Evolutionary conservation across 2,797 vertebrate genomes (phyloP).

Genomic region (Oreonectes daqikongensis): DNA sequence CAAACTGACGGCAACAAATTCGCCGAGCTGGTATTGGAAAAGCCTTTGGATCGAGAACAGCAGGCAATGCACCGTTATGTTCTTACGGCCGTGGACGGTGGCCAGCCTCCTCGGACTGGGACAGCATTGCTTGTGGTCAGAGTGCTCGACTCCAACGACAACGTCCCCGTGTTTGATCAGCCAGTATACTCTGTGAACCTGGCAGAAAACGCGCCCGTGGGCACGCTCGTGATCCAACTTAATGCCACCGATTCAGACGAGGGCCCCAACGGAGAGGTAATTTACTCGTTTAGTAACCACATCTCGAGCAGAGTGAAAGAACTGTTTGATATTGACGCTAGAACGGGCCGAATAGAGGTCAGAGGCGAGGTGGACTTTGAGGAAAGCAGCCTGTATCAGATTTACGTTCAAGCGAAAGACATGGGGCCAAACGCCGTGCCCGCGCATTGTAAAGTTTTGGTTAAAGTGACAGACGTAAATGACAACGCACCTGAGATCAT

Average conservation of each 20-base stretch:
- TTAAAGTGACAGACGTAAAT: constrained; percentile 88
- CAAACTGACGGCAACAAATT: constrained; percentile 95
- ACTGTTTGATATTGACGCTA: constrained; percentile 87
- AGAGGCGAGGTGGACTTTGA: constrained; percentile 93
- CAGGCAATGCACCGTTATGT: constrained; percentile 95
- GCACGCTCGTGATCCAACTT: constrained; percentile 91
- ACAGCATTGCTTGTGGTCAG: constrained; percentile 93
- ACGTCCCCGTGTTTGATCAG: constrained; percentile 94
- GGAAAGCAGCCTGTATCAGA: constrained; percentile 90
- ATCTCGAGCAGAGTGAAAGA: constrained; percentile 89
- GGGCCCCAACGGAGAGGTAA: constrained; percentile 91
- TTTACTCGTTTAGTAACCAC: constrained; percentile 96
- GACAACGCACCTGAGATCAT: constrained; percentile 96
- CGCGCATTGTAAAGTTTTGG: constrained; percentile 95
- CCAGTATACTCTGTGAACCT: constrained; percentile 91
- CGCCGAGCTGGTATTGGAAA: constrained; percentile 93
- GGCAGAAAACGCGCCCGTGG: constrained; percentile 89
- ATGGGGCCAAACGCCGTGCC: constrained; percentile 95
- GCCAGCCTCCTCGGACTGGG: constrained; percentile 91
- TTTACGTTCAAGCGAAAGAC: constrained; percentile 97
- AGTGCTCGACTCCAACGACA: constrained; percentile 96
- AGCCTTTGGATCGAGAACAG: constrained; percentile 92
- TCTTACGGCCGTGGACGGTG: constrained; percentile 95
- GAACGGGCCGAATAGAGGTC: constrained; percentile 91
- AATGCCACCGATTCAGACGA: constrained; percentile 95